Conservation (phyloP, 2,113 vertebrate species). For the Erinaceus europaeus region DNA sequence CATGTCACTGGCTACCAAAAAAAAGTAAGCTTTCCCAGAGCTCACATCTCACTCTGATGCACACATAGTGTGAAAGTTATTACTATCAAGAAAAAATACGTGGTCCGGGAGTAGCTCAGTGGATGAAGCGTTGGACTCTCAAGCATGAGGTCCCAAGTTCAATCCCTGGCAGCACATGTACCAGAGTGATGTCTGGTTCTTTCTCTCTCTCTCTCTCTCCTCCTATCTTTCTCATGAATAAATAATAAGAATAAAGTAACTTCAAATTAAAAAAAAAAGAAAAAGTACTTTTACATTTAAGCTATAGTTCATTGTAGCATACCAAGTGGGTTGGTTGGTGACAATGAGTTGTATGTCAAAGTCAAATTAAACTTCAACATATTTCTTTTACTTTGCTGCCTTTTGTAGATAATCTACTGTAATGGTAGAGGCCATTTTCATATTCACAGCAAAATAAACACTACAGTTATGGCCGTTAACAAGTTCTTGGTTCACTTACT, state of each 20-base stretch:
- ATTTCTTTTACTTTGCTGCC: not conserved
- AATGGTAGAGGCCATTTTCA: not conserved
- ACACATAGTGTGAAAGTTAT: too few species aligned
- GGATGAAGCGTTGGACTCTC: too few species aligned
- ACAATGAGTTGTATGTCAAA: not conserved
- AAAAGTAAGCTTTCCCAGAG: not conserved
- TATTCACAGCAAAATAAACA: slow-evolving; percentile 25
- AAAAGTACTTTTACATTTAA: not conserved
- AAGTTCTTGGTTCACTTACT: not conserved
- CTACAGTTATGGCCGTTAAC: not conserved
- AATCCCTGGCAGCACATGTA: too few species aligned
- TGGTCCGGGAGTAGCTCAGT: too few species aligned
- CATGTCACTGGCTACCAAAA: not conserved
- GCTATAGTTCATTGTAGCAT: not conserved
- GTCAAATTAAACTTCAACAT: not conserved
- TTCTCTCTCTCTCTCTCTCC: too few species aligned
- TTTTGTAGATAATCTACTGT: not conserved
- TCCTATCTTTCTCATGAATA: too few species aligned
- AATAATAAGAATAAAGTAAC: too few species aligned
- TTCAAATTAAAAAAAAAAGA: too few species aligned
- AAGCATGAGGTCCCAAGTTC: too few species aligned
- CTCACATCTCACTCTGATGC: not conserved
- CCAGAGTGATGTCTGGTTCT: too few species aligned
- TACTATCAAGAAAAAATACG: too few species aligned
- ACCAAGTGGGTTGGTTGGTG: not conserved